These are phyloP conservation scores for Xanthorhoe spadicearia DNA, from an alignment of 2,888 invertebrate species.

Conservation along the genomic window DNA sequence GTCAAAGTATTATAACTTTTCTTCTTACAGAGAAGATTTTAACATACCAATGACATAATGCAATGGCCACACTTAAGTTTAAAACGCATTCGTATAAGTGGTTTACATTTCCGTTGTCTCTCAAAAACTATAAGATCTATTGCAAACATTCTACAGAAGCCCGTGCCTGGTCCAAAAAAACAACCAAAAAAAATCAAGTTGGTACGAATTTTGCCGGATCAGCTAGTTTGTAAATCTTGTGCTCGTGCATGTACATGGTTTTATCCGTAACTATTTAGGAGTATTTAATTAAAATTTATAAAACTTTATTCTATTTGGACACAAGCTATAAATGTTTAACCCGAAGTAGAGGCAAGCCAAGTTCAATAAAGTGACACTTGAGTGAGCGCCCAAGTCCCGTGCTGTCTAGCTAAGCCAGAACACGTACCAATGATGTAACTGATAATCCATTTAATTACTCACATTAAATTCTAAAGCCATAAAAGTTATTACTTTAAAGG, in stretches of 20 bases:
- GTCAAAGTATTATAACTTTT: constrained; percentile 34
- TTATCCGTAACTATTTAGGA: too few relatives aligned
- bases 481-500: constrained; percentile 39
- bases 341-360: too few relatives aligned
- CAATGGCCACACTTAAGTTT: not conserved
- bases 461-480: constrained; percentile 32
- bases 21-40: constrained; percentile 11
- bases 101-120: not conserved
- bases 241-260: too few relatives aligned
- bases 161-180: too few relatives aligned
- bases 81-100: not conserved
- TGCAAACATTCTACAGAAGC: too few relatives aligned
- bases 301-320: too few relatives aligned
- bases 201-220: too few relatives aligned
- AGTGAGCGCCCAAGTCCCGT: not conserved
- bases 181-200: too few relatives aligned
- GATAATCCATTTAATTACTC: constrained; percentile 40
- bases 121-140: not conserved
- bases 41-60: constrained; percentile 21
- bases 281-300: too few relatives aligned
- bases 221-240: too few relatives aligned
- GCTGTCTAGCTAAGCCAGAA: constrained; percentile 16
- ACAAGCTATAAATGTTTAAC: too few relatives aligned
- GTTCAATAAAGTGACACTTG: too few relatives aligned
- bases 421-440: constrained; percentile 24